Evolutionary conservation across 2,113 vertebrate species (phyloP).

Genomic region (Salvelinus alpinus): DNA sequence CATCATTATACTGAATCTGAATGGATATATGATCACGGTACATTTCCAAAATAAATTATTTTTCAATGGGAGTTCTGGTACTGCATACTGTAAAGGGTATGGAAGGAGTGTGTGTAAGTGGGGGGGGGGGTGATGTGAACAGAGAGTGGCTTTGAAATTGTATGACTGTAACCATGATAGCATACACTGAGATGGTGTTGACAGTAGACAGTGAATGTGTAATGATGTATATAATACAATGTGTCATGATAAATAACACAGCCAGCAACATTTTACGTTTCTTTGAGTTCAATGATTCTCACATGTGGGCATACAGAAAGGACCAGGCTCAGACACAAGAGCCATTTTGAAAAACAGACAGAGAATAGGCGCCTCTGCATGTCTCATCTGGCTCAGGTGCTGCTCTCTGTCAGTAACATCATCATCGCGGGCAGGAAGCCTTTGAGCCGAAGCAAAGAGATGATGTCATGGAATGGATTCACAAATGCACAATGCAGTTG

Average conservation of each 20-base stretch:
- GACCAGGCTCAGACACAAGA: constrained; percentile 17
- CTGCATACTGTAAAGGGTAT: constrained; percentile 8
- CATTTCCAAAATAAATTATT: constrained; percentile 79
- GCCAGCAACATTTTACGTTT: constrained; percentile 1
- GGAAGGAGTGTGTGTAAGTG: neutral
- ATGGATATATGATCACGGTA: constrained; percentile 75
- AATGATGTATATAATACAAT: neutral
- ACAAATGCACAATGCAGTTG: constrained; percentile 53
- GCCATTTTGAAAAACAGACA: constrained; percentile 19
- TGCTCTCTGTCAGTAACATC: constrained; percentile 27
- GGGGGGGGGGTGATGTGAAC: neutral
- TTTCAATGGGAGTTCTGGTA: constrained; percentile 68
- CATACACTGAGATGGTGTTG: too few species aligned
- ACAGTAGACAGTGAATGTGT: neutral
- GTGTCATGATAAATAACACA: neutral
- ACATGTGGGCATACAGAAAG: constrained; percentile 6
- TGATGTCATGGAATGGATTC: constrained; percentile 64
- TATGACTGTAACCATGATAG: neutral
- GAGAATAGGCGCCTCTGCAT: neutral
- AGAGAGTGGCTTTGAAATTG: constrained; percentile 6
- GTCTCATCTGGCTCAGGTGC: constrained; percentile 13
- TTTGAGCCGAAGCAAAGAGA: constrained; percentile 38
- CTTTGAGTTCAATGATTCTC: constrained; percentile 6
- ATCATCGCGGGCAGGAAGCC: constrained; percentile 29
- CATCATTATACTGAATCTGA: constrained; percentile 69